Evolutionary conservation across 2,797 vertebrate genomes (phyloP).

Genomic region (Hemibagrus guttatus): DNA sequence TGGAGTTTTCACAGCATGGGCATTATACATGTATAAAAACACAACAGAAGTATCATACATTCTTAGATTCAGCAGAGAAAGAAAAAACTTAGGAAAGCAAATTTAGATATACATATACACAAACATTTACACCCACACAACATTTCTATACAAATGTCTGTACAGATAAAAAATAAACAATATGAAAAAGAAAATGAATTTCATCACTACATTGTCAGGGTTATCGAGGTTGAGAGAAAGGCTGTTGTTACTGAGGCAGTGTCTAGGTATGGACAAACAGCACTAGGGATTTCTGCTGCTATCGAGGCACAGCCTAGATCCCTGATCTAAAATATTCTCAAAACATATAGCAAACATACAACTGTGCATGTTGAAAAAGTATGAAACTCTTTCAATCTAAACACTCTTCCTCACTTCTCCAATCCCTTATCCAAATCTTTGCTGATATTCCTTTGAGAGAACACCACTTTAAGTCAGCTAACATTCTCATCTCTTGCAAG

Average conservation of each 20-base stretch:
- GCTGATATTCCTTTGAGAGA: slow-evolving; percentile 40
- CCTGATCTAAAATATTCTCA: slow-evolving; percentile 29
- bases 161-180: slow-evolving; percentile 59
- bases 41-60: slow-evolving; percentile 44
- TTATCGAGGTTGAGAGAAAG: slow-evolving; percentile 22
- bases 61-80: slow-evolving; percentile 33
- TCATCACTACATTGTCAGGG: slow-evolving; percentile 30
- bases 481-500: neutral
- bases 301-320: slow-evolving; percentile 55
- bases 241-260: slow-evolving; percentile 41
- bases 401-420: slow-evolving; percentile 22
- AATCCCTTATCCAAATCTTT: neutral
- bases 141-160: slow-evolving; percentile 52
- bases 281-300: slow-evolving; percentile 26
- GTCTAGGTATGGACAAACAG: slow-evolving; percentile 34
- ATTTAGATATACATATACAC: slow-evolving; percentile 27
- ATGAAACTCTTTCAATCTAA: slow-evolving; percentile 8
- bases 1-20: slow-evolving; percentile 5
- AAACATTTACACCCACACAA: slow-evolving; percentile 24
- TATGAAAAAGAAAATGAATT: slow-evolving; percentile 34
- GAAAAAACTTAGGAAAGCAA: slow-evolving; percentile 21
- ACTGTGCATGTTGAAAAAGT: neutral
- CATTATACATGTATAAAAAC: slow-evolving; percentile 1
- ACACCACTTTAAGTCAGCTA: slow-evolving; percentile 47
- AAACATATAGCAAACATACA: slow-evolving; percentile 2